Conservation (phyloP, 2,113 vertebrate species). For the Chauna torquata region DNA sequence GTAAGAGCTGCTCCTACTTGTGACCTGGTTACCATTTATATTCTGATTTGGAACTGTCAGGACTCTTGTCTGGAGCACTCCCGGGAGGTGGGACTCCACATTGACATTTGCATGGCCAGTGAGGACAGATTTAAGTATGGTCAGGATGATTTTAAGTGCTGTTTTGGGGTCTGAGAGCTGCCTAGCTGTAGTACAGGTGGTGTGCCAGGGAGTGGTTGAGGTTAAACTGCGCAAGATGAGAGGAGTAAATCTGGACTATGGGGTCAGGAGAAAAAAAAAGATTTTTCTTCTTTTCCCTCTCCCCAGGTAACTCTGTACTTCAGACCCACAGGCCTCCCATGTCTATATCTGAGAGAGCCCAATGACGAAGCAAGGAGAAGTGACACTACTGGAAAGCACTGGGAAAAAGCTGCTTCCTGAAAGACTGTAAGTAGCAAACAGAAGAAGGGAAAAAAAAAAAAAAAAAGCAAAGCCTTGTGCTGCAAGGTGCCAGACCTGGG, state of each 20-base stretch:
- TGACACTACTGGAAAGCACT: neutral
- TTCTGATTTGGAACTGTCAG: neutral
- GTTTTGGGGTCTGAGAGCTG: neutral
- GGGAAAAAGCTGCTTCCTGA: neutral
- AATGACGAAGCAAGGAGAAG: neutral
- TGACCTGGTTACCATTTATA: neutral
- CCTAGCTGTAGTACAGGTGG: neutral
- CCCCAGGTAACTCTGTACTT: neutral
- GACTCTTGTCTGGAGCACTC: neutral
- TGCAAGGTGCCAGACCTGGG: slow-evolving; percentile 45
- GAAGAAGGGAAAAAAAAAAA: neutral
- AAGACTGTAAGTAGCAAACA: neutral
- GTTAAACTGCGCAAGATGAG: neutral
- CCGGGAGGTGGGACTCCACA: neutral
- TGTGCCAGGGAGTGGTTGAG: neutral
- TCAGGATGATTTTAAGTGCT: neutral
- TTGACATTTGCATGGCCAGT: fast-evolving
- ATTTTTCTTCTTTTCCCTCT: neutral
- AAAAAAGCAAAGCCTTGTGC: neutral
- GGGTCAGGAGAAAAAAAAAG: neutral
- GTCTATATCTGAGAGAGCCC: neutral
- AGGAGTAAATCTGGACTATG: neutral
- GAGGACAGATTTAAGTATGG: neutral
- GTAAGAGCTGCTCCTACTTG: neutral
- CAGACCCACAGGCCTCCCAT: neutral